These are phyloP conservation scores for Electrona antarctica DNA, from an alignment of 2,113 vertebrate genomes.

Conservation along the genomic window DNA sequence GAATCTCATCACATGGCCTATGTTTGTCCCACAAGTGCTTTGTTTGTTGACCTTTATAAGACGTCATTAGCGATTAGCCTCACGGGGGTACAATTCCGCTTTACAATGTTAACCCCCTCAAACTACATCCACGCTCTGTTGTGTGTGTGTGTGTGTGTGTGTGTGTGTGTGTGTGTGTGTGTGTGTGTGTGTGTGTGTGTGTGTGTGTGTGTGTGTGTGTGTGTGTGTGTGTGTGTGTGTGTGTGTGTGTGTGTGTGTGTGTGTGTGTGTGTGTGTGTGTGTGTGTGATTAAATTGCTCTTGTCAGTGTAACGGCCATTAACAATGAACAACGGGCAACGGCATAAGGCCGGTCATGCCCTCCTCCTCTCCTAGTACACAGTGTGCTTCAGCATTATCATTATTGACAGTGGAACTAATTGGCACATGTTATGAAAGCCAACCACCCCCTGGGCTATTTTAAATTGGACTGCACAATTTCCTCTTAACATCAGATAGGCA, in stretches of 20 bases:
- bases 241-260: not conserved
- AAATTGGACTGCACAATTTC: slow-evolving; percentile 71
- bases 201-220: not conserved
- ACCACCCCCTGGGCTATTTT: slow-evolving; percentile 56
- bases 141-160: slow-evolving; percentile 9
- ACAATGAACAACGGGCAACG: slow-evolving; percentile 62
- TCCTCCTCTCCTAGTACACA: slow-evolving; percentile 51
- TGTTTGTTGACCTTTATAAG: slow-evolving; percentile 75
- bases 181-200: not conserved
- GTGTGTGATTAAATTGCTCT: slow-evolving; percentile 44
- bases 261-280: not conserved
- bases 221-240: slow-evolving; percentile 13
- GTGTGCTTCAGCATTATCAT: slow-evolving; percentile 67
- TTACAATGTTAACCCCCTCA: slow-evolving; percentile 39
- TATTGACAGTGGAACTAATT: slow-evolving; percentile 76
- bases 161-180: not conserved
- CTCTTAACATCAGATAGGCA: slow-evolving; percentile 48
- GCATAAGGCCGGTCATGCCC: slow-evolving; percentile 50
- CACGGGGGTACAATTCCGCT: slow-evolving; percentile 54
- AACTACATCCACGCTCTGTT: slow-evolving; percentile 13
- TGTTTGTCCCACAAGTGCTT: slow-evolving; percentile 54
- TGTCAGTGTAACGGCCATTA: slow-evolving; percentile 65
- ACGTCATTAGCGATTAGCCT: slow-evolving; percentile 67
- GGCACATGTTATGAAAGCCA: slow-evolving; percentile 64
- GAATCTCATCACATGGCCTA: slow-evolving; percentile 62